Conservation (phyloP, 2,797 vertebrate species). For the Kryptopterus vitreolus region DNA sequence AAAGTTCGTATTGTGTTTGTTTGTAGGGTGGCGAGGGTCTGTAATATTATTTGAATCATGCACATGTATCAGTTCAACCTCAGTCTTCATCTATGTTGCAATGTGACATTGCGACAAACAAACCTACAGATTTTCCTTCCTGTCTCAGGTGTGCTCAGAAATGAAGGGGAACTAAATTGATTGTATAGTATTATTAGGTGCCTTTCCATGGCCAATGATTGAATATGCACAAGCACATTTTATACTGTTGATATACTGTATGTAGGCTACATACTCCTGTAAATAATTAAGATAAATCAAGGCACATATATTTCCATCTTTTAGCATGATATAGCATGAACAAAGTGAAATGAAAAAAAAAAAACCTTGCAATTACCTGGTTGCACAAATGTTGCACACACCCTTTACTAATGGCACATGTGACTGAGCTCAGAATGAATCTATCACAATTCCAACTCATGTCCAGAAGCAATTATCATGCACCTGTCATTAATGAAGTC, state of each 20-base stretch:
- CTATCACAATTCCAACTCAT: background rate
- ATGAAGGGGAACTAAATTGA: background rate
- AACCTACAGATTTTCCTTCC: background rate
- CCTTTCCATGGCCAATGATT: background rate
- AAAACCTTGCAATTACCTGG: background rate
- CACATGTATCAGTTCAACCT: background rate
- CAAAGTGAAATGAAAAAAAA: background rate
- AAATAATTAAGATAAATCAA: background rate
- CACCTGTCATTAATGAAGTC: background rate
- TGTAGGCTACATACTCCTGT: background rate
- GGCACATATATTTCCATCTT: background rate
- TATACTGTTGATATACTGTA: background rate
- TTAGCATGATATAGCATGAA: background rate
- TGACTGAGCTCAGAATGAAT: background rate
- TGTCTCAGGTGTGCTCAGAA: background rate
- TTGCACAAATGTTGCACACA: background rate
- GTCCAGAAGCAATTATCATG: background rate
- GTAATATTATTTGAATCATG: background rate
- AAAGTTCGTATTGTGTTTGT: no score
- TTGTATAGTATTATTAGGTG: conserved; percentile 8
- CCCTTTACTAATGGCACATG: background rate
- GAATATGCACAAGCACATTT: background rate
- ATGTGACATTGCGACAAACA: no score
- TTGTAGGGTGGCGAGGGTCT: no score
- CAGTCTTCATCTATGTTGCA: background rate